phyloP scores from a whole-genome alignment of 2,888 invertebrate genomes.

The Chrysomela aeneicollis region DNA sequence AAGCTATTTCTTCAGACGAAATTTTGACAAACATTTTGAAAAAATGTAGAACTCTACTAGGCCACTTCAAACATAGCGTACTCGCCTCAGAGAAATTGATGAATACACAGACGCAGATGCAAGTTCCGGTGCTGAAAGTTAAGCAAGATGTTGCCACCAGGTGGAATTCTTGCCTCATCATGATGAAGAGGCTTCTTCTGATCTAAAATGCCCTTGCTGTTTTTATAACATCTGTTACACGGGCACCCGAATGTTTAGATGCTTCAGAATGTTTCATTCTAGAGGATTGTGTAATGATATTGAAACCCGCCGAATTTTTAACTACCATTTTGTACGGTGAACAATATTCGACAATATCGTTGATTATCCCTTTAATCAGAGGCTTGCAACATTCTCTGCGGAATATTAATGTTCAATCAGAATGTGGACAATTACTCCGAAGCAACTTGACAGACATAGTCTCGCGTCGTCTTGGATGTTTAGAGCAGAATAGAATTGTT shows the following conservation, averaged over 20 bases:
- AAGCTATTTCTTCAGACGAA: constrained; percentile 16
- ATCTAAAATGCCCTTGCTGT: constrained; percentile 18
- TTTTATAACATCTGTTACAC: neutral
- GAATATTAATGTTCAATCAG: no score
- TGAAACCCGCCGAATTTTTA: no score
- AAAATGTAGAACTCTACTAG: constrained; percentile 14
- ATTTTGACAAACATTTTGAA: constrained; percentile 1
- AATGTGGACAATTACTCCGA: neutral
- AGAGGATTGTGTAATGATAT: no score
- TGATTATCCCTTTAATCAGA: no score
- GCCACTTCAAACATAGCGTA: constrained; percentile 12
- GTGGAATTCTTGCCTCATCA: constrained; percentile 12
- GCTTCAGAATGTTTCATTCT: no score
- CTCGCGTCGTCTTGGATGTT: neutral
- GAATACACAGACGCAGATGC: constrained; percentile 10
- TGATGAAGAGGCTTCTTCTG: constrained; percentile 9
- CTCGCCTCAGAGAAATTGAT: constrained; percentile 9
- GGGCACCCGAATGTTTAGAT: constrained; percentile 14
- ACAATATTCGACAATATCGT: no score
- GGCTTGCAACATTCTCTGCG: no score
- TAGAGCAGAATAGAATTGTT: constrained; percentile 31
- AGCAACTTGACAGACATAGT: neutral
- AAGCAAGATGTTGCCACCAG: constrained; percentile 13
- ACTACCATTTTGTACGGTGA: no score
- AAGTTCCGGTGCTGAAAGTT: constrained; percentile 8